Evolutionary conservation across 37 sponge, comb jelly and placozoan genomes (phyloP).

Genomic region (Eunapius fragilis): DNA sequence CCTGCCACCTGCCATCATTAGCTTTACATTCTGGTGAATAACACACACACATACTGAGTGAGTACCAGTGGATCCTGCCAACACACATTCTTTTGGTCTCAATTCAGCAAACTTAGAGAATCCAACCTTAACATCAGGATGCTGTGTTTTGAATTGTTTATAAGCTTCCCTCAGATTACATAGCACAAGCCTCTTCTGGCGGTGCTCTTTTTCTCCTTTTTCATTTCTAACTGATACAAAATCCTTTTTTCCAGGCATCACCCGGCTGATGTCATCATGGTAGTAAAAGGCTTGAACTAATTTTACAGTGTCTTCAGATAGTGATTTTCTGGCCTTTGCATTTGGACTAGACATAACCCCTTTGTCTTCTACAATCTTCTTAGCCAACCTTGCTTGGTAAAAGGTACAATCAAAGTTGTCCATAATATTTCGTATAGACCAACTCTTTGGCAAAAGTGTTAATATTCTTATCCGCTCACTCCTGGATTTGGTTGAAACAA

Average conservation of each 20-base stretch:
- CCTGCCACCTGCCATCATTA: conserved; percentile 30
- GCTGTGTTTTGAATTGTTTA: conserved; percentile 6
- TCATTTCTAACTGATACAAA: conserved; percentile 12
- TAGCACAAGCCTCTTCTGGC: conserved; percentile 17
- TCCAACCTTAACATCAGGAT: conserved; percentile 17
- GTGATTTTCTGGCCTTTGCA: conserved; percentile 1
- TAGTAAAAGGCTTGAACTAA: conserved; percentile 9
- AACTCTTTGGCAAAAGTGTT: conserved; percentile 37
- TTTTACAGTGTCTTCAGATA: background rate
- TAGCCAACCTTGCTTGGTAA: conserved; percentile 8
- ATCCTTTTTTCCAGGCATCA: conserved; percentile 42
- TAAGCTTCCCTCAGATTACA: conserved; percentile 43
- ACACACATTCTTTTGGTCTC: conserved; percentile 40
- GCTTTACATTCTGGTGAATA: conserved; percentile 61
- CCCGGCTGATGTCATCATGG: conserved; percentile 21
- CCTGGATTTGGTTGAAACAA: conserved; percentile 1
- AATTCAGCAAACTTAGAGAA: conserved; percentile 58
- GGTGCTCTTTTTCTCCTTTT: background rate
- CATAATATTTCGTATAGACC: conserved; percentile 10
- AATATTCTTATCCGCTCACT: conserved; percentile 34
- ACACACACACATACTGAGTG: conserved; percentile 64
- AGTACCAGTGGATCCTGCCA: conserved; percentile 45
- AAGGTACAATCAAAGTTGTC: conserved; percentile 17
- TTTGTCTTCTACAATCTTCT: conserved; percentile 15
- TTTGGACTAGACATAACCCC: conserved; percentile 26